These are phyloP conservation scores for Trematomus loennbergii DNA, from an alignment of 2,113 vertebrate species.

Conservation along the genomic window DNA sequence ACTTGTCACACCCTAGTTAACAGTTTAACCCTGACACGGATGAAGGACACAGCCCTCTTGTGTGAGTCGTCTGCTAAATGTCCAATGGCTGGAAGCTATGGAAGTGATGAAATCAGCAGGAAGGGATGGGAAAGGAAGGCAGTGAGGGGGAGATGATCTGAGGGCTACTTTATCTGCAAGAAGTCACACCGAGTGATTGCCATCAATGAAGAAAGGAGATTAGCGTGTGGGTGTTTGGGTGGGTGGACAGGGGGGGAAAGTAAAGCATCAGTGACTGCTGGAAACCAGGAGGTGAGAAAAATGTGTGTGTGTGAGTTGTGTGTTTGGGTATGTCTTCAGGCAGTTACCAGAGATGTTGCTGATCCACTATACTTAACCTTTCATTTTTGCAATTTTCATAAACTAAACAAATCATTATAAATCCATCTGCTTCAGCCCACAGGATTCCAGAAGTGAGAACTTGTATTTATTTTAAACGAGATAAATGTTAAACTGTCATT, in stretches of 20 bases:
- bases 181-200: conserved; percentile 66
- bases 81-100: conserved; percentile 40
- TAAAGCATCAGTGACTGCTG: conserved; percentile 38
- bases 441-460: conserved; percentile 25
- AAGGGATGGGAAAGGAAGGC: conserved; percentile 19
- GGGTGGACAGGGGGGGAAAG: conserved; percentile 39
- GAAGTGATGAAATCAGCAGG: conserved; percentile 67
- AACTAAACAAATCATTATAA: conserved; percentile 47
- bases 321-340: conserved; percentile 19
- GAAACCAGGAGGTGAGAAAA: conserved; percentile 47
- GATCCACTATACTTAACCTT: conserved; percentile 41
- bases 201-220: conserved; percentile 66
- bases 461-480: conserved; percentile 39
- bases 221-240: conserved; percentile 63
- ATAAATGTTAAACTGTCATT: conserved; percentile 32
- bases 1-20: conserved; percentile 75
- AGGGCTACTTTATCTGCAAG: conserved; percentile 59
- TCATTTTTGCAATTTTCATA: conserved; percentile 50
- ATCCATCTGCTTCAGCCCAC: conserved; percentile 32
- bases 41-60: conserved; percentile 53
- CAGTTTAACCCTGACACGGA: conserved; percentile 70
- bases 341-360: conserved; percentile 23
- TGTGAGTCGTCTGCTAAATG: conserved; percentile 56
- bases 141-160: conserved; percentile 40
- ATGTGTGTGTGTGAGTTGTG: conserved; percentile 4